Base-by-base conservation (phyloP, 2,888 invertebrate genomes). In the Ectropis crepuscularia region DNA sequence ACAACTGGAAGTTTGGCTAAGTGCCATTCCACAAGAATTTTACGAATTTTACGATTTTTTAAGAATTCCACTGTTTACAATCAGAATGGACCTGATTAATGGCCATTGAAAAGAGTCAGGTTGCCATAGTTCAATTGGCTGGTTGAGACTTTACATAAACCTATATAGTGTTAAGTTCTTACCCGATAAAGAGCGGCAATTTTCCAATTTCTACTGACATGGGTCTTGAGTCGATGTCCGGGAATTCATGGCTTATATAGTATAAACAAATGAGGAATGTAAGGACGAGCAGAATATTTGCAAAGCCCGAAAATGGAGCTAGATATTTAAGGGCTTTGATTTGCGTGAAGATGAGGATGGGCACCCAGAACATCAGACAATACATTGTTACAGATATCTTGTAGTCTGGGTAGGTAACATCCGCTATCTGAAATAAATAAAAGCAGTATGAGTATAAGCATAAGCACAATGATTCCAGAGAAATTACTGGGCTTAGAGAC, bases 261-360 rank as follows among this genome's bases (percentile, higher is more conserved):
- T 96, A 97, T 54, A 98, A 92, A 43, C 97, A 97, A 70, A 99
- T 96, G 16, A 94, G 92, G 76, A 99, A 95, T 2, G 97, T 97
- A 6, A 95, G 82, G 0, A 96, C 92, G 82, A 98, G 95, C 38
- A 97, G 94, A 9, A 96, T 67, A 80, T 99, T 99, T 46, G 99
- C 99, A 50, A 97, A 88, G 63, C 96, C 94, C 0, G 99, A 98
- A 82, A 98, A 97, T 0, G 98, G 97, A 1, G 98, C 97, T 65
- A 99, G 88, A 77, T 95, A 95, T 79, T 96, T 97, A 0, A 99
- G 93, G 75, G 96, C 95, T 71, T 97, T 94, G 69, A 97, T 95
- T 74, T 93, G 93, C 0, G 92, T 92, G 68, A 93, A 89, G 47
- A 86, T 38, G 0, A 93, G 74, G 7, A 93, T 81, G 0, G 92